Conservation (phyloP, 2,113 vertebrate genomes). For the Phylloscopus trochilus region DNA sequence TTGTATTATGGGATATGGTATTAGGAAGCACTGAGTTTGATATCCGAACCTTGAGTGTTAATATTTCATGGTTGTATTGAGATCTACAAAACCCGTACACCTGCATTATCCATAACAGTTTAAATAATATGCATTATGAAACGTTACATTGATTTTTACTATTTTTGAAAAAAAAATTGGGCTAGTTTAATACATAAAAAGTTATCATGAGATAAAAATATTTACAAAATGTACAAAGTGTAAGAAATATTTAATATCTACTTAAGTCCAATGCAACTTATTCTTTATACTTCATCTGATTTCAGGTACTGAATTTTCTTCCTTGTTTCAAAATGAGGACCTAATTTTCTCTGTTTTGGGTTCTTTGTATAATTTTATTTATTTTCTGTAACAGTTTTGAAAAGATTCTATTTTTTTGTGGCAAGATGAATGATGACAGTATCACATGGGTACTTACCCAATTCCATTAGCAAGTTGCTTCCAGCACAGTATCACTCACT, state of each 20-base stretch:
- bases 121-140: not conserved
- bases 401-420: not conserved
- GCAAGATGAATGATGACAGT: not conserved
- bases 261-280: not conserved
- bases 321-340: not conserved
- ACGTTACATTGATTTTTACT: not conserved
- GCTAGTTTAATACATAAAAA: not conserved
- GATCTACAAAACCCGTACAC: not conserved
- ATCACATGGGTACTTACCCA: not conserved
- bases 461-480: not conserved
- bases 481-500: not conserved
- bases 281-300: not conserved
- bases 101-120: not conserved
- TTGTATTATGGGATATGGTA: not conserved
- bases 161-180: not conserved
- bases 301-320: not conserved
- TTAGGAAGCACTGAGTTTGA: not conserved
- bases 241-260: not conserved
- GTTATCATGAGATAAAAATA: not conserved
- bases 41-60: fast-evolving
- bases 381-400: not conserved
- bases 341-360: not conserved
- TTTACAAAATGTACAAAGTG: not conserved
- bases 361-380: not conserved
- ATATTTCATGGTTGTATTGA: not conserved